Base-by-base conservation (phyloP, 2,797 vertebrate species). In the Acridotheres tristis region DNA sequence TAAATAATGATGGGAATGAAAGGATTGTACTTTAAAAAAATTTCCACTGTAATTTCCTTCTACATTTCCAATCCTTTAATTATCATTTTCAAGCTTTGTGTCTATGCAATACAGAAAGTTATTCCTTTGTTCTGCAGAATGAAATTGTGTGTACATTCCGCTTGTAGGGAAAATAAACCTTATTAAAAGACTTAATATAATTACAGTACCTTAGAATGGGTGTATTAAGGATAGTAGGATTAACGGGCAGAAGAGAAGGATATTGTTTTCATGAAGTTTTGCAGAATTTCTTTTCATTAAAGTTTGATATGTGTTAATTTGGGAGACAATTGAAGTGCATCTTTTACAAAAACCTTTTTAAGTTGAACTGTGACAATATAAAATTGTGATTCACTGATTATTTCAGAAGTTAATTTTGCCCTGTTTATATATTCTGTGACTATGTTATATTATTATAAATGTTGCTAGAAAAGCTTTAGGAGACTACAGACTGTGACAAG, bases 1-100 rank as follows among this genome's bases (percentile, higher is more conserved):
- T 57, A 93, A 93, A 90, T 92, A 95, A 95, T 96, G 42, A 94
- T 90, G 81, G 85, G 57, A 96, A 94, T 85, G 92, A 96, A 97
- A 96, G 71, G 75, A 89, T 76, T 86, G 85, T 84, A 59, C 38
- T 86, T 95, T 2, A 7, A 72, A 95, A 51, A 85, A 85, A 86
- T 78, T 94, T 96, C 83, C 83, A 62, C 91, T 95, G 92, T 97
- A 89, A 97, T 97, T 97, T 97, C 90, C 83, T 71, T 88, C 68
- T 95, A 45, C 40, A 38, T 85, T 96, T 96, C 86, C 66, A 75
- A 36, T 96, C 88, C 75, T 95, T 84, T 97, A 97, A 97, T 97
- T 97, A 96, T 8, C 32, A 89, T 94, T 94, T 94, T 93, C 34
- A 84, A 82, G 47, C 85, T 95, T 96, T 85, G 76, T 55, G 22